Percentiles rank a stretch among this genome's conserved stretches.
Conservation (phyloP, 30 jellyfish, hydroid and myxozoan species). For the Mastigias papua region DNA sequence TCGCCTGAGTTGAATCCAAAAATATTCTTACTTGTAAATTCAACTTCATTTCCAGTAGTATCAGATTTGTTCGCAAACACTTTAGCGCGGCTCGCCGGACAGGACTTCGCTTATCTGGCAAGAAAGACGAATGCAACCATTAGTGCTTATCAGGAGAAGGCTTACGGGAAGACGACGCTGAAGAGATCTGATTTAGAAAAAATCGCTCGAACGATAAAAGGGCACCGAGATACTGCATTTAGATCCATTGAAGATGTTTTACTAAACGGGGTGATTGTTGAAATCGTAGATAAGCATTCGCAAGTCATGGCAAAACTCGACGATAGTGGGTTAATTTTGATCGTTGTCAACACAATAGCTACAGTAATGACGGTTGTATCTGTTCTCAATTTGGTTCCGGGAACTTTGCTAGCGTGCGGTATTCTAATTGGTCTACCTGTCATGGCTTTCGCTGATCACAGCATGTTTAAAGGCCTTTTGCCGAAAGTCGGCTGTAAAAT, state of each 20-base stretch:
- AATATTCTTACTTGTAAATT: background rate
- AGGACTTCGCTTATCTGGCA: slow-evolving; percentile 28
- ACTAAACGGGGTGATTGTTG: slow-evolving; percentile 1
- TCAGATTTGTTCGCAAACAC: background rate
- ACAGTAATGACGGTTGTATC: background rate
- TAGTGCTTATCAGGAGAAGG: background rate
- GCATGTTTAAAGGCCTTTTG: background rate
- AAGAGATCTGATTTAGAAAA: slow-evolving; percentile 13
- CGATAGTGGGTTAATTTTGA: slow-evolving; percentile 20
- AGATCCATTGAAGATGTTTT: slow-evolving; percentile 4
- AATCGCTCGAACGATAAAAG: background rate
- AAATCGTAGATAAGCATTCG: slow-evolving; percentile 1
- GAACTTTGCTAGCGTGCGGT: slow-evolving; percentile 4
- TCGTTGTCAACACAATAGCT: background rate
- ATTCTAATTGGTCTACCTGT: slow-evolving; percentile 30
- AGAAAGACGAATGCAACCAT: background rate
- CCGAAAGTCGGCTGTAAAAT: background rate
- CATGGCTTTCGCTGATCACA: slow-evolving; percentile 3
- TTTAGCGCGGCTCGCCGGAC: slow-evolving; percentile 1
- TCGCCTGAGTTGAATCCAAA: slow-evolving; percentile 21
- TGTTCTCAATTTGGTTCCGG: background rate
- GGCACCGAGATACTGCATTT: slow-evolving; percentile 18
- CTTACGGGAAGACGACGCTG: background rate
- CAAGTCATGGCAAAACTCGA: slow-evolving; percentile 20
- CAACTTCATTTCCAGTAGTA: background rate